Base-by-base conservation (phyloP, 2,797 vertebrate species). In the Diplodus sargus region DNA sequence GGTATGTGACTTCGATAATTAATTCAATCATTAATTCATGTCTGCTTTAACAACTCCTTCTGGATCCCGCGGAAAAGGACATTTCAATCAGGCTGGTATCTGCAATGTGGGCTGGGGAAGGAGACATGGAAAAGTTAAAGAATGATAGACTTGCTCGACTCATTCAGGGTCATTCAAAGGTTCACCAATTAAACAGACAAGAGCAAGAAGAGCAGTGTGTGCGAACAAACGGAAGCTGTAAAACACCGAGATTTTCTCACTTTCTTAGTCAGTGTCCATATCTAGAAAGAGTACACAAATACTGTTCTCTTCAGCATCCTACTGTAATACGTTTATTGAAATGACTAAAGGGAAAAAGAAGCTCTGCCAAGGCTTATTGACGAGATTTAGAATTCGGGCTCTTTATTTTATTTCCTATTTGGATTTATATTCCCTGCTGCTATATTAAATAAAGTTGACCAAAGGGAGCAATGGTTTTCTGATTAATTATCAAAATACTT, bases 21-120 rank as follows among this genome's bases (percentile, higher is more conserved):
- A 95, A 95, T 96, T 95, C 95, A 96, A 95, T 95, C 94, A 94
- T 95, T 94, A 95, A 95, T 94, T 95, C 92, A 85, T 87, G 94
- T 94, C 94, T 93, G 93, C 93, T 94, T 94, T 94, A 94, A 94
- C 93, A 92, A 94, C 90, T 95, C 91, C 95, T 96, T 94, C 95
- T 95, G 95, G 95, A 93, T 92, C 80, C 88, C 7, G 15, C 1
- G 52, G 67, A 90, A 86, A 87, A 88, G 87, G 90, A 92, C 87
- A 84, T 93, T 94, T 95, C 91, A 93, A 93, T 94, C 93, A 94
- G 90, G 83, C 85, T 57, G 51, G 81, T 89, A 89, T 93, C 90
- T 82, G 84, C 89, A 49, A 76, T 13, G 15, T 6, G 7, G 63
- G 62, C 66, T 49, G 48, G 52, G 77, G 53, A 67, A 75, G 82